These are phyloP conservation scores for Montipora foliosa DNA, from an alignment of 64 coral and sea anemone genomes.

Conservation along the genomic window DNA sequence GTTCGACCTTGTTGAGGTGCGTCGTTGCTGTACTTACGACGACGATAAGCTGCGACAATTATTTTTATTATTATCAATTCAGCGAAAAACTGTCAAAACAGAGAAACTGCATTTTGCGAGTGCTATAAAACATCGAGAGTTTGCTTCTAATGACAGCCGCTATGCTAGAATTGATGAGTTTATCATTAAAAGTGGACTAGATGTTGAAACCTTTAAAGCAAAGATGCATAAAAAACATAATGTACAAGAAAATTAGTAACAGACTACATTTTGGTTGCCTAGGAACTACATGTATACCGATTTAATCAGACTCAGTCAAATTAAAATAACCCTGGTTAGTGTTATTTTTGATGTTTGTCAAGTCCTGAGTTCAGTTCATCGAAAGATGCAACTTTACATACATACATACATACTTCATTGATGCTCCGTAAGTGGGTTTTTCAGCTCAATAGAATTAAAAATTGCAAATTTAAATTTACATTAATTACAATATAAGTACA, in stretches of 20 bases:
- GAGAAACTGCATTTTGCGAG: background rate
- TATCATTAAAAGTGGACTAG: background rate
- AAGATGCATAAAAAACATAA: conserved; percentile 13
- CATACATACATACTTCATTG: too few species aligned
- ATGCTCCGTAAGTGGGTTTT: too few species aligned
- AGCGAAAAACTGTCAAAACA: background rate
- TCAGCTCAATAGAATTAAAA: too few species aligned
- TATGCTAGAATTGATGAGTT: too few species aligned
- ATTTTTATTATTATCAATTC: background rate
- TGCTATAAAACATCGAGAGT: too few species aligned
- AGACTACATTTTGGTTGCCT: background rate
- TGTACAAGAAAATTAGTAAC: background rate
- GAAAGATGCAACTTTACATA: background rate
- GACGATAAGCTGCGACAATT: too few species aligned
- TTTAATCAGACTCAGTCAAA: background rate
- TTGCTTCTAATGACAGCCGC: too few species aligned
- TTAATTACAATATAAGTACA: too few species aligned
- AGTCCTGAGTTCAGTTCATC: background rate
- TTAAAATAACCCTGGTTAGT: background rate
- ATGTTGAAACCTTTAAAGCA: background rate
- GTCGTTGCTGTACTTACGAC: too few species aligned
- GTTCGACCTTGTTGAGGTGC: too few species aligned
- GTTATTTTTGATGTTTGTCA: background rate
- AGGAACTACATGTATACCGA: background rate
- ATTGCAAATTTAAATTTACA: too few species aligned